Percentiles rank a stretch among this genome's conserved stretches.
These are phyloP conservation scores for Strix occidentalis DNA, from an alignment of 2,797 vertebrate species.

Conservation along the genomic window DNA sequence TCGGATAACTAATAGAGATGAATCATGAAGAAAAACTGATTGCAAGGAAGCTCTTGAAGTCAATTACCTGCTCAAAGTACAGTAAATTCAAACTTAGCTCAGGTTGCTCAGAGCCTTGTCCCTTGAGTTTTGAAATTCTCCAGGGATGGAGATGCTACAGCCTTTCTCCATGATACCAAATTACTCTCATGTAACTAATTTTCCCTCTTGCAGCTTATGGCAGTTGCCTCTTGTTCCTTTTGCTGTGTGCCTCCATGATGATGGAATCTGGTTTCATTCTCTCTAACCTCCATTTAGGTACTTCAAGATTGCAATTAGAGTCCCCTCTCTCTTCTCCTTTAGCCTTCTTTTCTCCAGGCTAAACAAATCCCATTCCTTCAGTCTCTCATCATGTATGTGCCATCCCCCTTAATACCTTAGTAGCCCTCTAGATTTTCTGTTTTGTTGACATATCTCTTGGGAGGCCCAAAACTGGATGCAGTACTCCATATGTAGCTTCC, in stretches of 20 bases:
- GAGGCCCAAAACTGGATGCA: not conserved
- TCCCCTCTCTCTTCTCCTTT: not conserved
- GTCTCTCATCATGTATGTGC: not conserved
- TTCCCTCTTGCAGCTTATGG: not conserved
- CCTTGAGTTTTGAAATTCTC: not conserved
- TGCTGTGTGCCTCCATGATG: not conserved
- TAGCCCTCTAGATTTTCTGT: not conserved
- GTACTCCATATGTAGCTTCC: not conserved
- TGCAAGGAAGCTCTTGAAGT: not conserved
- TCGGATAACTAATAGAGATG: not conserved
- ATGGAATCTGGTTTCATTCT: not conserved
- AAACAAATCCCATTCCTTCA: not conserved
- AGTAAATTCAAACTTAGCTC: not conserved
- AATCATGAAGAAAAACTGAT: not conserved
- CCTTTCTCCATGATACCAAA: not conserved
- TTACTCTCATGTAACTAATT: not conserved
- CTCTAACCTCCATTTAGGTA: not conserved
- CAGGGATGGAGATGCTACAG: not conserved
- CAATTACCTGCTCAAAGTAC: not conserved
- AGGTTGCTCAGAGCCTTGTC: not conserved
- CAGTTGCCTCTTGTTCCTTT: not conserved
- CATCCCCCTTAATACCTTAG: not conserved
- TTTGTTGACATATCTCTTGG: not conserved
- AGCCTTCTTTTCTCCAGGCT: fast-evolving
- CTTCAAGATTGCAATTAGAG: not conserved